Evolutionary conservation across 1,140 invertebrate genomes (phyloP).

Genomic region (Drosophila chauvacae): DNA sequence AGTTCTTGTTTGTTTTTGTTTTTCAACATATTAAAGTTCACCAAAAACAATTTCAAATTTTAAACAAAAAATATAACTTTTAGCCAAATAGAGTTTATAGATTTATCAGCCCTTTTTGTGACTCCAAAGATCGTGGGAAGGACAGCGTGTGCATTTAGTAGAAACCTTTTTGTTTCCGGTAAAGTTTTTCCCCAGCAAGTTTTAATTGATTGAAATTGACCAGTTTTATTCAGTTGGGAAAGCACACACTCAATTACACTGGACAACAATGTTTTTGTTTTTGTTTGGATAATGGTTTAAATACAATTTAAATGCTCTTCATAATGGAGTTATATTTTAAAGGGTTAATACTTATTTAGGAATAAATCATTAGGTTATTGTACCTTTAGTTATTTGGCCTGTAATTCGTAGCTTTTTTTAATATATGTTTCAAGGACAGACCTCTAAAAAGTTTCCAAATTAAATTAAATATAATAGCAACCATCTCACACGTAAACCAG

Average conservation of each 20-base stretch:
- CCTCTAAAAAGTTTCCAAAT: neutral
- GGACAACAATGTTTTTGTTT: neutral
- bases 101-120: conserved; percentile 5
- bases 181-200: conserved; percentile 12
- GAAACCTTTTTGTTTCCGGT: conserved; percentile 3
- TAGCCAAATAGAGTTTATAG: neutral
- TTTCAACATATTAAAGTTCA: neutral
- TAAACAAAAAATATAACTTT: conserved; percentile 4
- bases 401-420: neutral
- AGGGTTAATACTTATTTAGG: neutral
- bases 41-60: neutral
- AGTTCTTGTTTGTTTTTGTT: neutral
- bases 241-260: conserved; percentile 13
- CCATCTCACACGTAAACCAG: neutral
- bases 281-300: no score
- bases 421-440: neutral
- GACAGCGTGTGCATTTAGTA: conserved; percentile 4
- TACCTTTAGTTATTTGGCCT: neutral
- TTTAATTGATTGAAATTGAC: conserved; percentile 15
- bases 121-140: conserved; percentile 8
- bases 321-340: neutral
- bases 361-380: neutral
- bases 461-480: neutral
- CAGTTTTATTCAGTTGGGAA: conserved; percentile 7
- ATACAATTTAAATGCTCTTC: neutral